A percentile compares a stretch with the other conserved stretches of the same genome.
phyloP scores from a whole-genome alignment of 2,797 vertebrate species.

The Pyrrhura leucotis region DNA sequence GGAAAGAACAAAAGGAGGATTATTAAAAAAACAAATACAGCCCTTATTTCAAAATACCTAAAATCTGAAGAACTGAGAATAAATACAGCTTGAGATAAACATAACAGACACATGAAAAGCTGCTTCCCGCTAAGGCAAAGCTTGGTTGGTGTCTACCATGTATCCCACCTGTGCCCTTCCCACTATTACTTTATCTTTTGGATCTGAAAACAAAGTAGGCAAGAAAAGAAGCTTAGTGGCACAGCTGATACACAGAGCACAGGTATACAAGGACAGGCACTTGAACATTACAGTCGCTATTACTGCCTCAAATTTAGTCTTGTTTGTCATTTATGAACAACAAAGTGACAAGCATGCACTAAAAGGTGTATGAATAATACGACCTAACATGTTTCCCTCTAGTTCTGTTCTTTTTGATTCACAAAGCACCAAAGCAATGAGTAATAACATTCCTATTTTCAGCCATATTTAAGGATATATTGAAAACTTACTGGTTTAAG shows the following conservation, averaged over 20 bases:
- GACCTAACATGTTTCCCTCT: neutral
- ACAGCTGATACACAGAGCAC: neutral
- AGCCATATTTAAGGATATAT: neutral
- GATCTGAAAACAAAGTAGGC: neutral
- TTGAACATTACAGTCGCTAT: neutral
- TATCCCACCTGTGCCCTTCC: neutral
- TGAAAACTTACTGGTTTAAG: neutral
- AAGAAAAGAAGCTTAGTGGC: neutral
- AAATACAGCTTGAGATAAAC: neutral
- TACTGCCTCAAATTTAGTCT: neutral
- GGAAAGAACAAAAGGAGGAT: neutral
- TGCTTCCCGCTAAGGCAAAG: neutral
- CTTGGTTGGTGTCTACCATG: neutral
- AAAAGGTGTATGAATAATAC: neutral
- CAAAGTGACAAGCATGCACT: neutral
- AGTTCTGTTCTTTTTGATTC: neutral
- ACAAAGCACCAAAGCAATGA: neutral
- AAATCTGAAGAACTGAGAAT: neutral
- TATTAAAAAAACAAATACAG: neutral
- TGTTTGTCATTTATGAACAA: slow-evolving; percentile 10
- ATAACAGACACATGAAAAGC: neutral
- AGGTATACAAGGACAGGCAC: neutral
- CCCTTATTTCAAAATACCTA: neutral
- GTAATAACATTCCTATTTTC: neutral
- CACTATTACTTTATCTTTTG: neutral